phyloP scores from a whole-genome alignment of 1,140 invertebrate genomes.

The Teleopsis dalmanni region DNA sequence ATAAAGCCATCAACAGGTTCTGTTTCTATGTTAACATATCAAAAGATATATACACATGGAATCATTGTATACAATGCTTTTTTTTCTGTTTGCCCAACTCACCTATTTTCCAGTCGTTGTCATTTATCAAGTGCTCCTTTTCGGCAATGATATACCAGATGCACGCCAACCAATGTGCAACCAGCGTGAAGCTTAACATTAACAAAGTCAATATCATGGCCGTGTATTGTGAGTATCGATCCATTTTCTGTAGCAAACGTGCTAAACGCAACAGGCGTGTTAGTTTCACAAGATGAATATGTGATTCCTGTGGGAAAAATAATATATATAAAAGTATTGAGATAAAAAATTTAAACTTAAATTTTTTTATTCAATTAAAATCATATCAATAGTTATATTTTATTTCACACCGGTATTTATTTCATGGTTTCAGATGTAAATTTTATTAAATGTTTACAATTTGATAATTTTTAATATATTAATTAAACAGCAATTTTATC shows the following conservation, averaged over 20 bases:
- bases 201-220: conserved; percentile 91
- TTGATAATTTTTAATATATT: too few relatives aligned
- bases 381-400: too few relatives aligned
- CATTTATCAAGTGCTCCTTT: conserved; percentile 62
- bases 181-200: conserved; percentile 88
- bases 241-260: conserved; percentile 93
- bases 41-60: too few relatives aligned
- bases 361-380: too few relatives aligned
- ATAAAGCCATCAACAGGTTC: too few relatives aligned
- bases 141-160: conserved; percentile 97
- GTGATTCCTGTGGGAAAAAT: conserved; percentile 52
- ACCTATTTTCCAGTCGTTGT: conserved; percentile 71
- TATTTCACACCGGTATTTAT: too few relatives aligned
- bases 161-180: conserved; percentile 99
- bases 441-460: too few relatives aligned
- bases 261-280: conserved; percentile 86
- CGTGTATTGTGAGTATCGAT: conserved; percentile 91
- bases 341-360: too few relatives aligned
- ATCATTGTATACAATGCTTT: background rate
- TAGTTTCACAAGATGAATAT: conserved; percentile 93
- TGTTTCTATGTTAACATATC: too few relatives aligned
- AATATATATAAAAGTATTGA: background rate
- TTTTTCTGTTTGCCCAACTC: conserved; percentile 32
- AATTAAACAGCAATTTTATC: too few relatives aligned
- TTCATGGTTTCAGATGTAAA: too few relatives aligned